Base-by-base conservation (phyloP, 2,888 invertebrate species). In the Drosophila prolongata region DNA sequence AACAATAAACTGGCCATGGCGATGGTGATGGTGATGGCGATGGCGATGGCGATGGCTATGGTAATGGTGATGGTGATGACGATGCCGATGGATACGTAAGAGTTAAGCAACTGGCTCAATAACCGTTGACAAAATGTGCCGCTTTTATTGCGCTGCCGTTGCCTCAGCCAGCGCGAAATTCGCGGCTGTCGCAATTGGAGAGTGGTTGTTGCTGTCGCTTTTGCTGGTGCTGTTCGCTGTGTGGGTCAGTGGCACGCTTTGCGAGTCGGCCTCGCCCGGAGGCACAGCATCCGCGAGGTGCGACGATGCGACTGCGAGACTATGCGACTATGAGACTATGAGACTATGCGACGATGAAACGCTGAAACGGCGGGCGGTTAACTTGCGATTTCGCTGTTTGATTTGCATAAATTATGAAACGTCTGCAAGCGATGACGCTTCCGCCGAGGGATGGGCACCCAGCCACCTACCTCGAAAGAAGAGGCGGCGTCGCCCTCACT, bases 191-290 rank as follows among this genome's bases (percentile, higher is more conserved):
- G 81, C 75, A 80, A 80, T 71, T 78, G 71, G 52, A 37, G 61
- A 62, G 62, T 58, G 58, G 40, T 40, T 24, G 16, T 61, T 44
- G 67, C 30, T 64, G 65, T 14, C 14, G 69, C 59, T 59, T 35
- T 52, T 56, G 30, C 6, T 30, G 30, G 6, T 19, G 43, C 16
- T 46, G 43, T 27, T 37, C 43, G 70, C 64, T 82, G 87, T 86
- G 75, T 85, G 87, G 89, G 87, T 89, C 85, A 85, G 85, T 85
- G 89, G 85, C 78, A 84, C 75, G 74, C 70, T 74, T 78, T 70
- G 60, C 68, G 61, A 55, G 50, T 46, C 52, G 43, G 64, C 66
- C 66, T 57, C 64, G 62, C 30, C 54, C n/a, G 53, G 40, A 35
- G 50, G 50, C 54, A 56, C 52, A 75, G 55, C 66, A 65, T 55